Base-by-base conservation (phyloP, 2,113 vertebrate species). In the Malurus alboscapulatus region DNA sequence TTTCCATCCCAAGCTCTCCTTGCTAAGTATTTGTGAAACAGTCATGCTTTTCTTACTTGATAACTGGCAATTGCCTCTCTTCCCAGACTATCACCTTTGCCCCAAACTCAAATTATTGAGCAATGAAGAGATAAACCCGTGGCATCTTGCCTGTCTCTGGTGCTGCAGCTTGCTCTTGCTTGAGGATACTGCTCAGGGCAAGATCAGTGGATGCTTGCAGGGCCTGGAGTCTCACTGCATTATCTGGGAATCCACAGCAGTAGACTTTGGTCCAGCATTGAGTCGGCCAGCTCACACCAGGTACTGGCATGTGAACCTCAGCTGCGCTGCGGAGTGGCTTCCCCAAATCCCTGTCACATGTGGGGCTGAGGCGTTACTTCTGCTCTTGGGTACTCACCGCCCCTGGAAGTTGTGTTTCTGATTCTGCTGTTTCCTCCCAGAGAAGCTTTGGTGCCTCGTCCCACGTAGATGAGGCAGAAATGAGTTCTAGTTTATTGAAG, bases 291-390 rank as follows among this genome's bases (percentile, higher is more conserved):
- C 17, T 63, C 2, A 0, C 65, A 17, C 12, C 12, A 42, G 22
- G 6, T 54, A 12, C 25, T 40, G 67, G 19, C n/a, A 16, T 0
- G 0, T 20, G n/a, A 77, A 45, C 15, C 17, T 84, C 32, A n/a
- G 44, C 1, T 2, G 1, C 0, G 0, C 14, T 55, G 34, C 47
- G 54, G 75, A 69, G 27, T 21, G 25, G 4, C 10, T 78, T 16
- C 44, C 78, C 51, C 18, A 18, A 18, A 77, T 34, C 36, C 16
- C 3, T 53, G 24, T 32, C 24, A 30, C 9, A 2, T 12, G 6
- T 61, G 29, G 9, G 25, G 14, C 45, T 58, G 34, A 62, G 34
- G 24, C 47, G 34, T 73, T 75, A 19, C 55, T 55, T 71, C 59
- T 92, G 11, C 29, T 87, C 11, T 55, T 80, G 27, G 1, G 1